phyloP scores from a whole-genome alignment of 1,140 invertebrate species.

The Zaprionus lachaisei region DNA sequence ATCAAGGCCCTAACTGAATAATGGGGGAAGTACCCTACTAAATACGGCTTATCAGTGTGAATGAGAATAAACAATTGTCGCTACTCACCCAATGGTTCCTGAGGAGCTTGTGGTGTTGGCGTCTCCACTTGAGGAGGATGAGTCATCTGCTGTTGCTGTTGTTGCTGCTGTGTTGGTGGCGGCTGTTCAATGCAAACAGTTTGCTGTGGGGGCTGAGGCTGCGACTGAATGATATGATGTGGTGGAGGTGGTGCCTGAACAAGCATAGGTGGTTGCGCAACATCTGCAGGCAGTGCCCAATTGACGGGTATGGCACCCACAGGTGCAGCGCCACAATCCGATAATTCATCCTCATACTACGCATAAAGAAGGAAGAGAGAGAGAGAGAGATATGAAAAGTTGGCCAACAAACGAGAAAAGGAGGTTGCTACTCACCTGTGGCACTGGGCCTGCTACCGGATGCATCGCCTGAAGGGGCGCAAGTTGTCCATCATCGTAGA shows the following conservation, averaged over 20 bases:
- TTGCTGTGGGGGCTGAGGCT: slow-evolving; percentile 43
- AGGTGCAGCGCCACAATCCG: slow-evolving; percentile 62
- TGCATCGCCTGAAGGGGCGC: slow-evolving; percentile 70
- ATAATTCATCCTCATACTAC: slow-evolving; percentile 71
- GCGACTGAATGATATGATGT: slow-evolving; percentile 67
- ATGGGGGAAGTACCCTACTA: background rate
- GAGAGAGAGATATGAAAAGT: background rate
- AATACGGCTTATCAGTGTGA: slow-evolving; percentile 31
- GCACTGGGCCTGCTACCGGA: slow-evolving; percentile 53
- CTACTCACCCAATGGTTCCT: slow-evolving; percentile 44
- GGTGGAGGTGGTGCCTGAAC: slow-evolving; percentile 41
- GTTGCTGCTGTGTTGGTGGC: slow-evolving; percentile 8
- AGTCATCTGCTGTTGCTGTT: slow-evolving; percentile 16
- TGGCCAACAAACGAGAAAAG: background rate
- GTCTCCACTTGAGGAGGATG: slow-evolving; percentile 39
- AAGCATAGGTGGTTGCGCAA: slow-evolving; percentile 47
- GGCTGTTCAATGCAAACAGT: slow-evolving; percentile 54
- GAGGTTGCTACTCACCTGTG: slow-evolving; percentile 50
- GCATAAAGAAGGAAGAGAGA: background rate
- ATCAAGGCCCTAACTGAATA: slow-evolving; percentile 16
- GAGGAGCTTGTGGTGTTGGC: slow-evolving; percentile 29
- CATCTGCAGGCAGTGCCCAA: slow-evolving; percentile 47
- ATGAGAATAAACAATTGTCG: slow-evolving; percentile 9
- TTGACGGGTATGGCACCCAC: slow-evolving; percentile 59
- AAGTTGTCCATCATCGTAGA: slow-evolving; percentile 75